Percentiles rank a stretch among this genome's conserved stretches.
Evolutionary conservation across 2,888 invertebrate genomes (phyloP).

Genomic region (Autographa pulchrina): DNA sequence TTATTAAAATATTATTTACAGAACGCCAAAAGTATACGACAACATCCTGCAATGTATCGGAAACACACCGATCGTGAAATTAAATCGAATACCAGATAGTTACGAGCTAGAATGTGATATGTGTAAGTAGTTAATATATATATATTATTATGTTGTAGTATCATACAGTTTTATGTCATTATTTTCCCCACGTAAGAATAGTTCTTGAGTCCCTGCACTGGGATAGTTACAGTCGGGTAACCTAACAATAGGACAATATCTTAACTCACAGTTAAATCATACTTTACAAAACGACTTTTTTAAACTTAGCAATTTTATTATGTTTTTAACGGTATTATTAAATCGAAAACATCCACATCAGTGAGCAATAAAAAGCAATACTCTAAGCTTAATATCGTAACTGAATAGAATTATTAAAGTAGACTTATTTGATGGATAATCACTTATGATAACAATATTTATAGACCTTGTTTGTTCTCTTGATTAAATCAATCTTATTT

Average conservation of each 20-base stretch:
- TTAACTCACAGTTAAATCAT: too few species aligned
- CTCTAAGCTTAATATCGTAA: background rate
- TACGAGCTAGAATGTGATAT: constrained; percentile 94
- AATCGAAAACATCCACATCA: too few species aligned
- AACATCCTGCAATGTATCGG: constrained; percentile 93
- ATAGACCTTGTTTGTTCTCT: constrained; percentile 14
- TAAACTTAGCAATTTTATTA: too few species aligned
- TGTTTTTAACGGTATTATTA: too few species aligned
- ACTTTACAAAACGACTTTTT: too few species aligned
- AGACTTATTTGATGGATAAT: constrained; percentile 38
- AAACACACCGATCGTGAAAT: constrained; percentile 93
- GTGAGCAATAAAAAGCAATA: too few species aligned
- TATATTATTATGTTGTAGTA: too few species aligned
- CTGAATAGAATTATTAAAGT: background rate
- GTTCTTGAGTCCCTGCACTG: too few species aligned
- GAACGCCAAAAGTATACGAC: constrained; percentile 79
- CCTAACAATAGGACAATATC: too few species aligned
- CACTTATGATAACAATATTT: constrained; percentile 23
- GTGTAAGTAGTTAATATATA: constrained; percentile 89
- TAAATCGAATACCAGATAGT: constrained; percentile 93
- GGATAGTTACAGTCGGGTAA: too few species aligned
- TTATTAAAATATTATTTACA: constrained; percentile 54
- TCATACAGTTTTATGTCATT: too few species aligned
- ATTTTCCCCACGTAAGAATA: too few species aligned
- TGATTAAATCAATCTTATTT: constrained; percentile 33